A percentile compares a stretch with the other conserved stretches of the same genome.
phyloP scores from a whole-genome alignment of 2,888 invertebrate genomes.

The Stenodera caucasica region DNA sequence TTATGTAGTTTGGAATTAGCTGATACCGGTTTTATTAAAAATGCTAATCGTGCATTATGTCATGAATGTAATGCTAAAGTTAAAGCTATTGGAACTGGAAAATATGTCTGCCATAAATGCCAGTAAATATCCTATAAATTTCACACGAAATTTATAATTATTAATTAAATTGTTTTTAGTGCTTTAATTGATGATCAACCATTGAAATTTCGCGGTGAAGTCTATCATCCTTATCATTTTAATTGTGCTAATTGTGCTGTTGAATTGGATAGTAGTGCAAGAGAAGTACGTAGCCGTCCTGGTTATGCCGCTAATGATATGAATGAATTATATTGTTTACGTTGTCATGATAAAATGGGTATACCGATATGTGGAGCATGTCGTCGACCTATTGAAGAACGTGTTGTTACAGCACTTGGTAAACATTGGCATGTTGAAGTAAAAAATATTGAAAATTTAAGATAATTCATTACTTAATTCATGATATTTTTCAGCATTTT shows the following conservation, averaged over 20 bases:
- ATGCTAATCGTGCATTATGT: slow-evolving; percentile 84
- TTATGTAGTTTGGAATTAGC: slow-evolving; percentile 90
- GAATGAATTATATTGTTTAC: slow-evolving; percentile 94
- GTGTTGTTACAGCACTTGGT: slow-evolving; percentile 97
- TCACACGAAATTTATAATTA: background rate
- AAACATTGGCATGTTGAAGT: slow-evolving; percentile 99
- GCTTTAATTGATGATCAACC: slow-evolving; percentile 91
- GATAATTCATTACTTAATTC: background rate
- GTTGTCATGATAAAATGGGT: slow-evolving; percentile 99
- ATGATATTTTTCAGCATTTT: slow-evolving; percentile 75
- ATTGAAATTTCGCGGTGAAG: slow-evolving; percentile 90
- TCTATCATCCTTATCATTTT: slow-evolving; percentile 99
- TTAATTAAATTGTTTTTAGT: slow-evolving; percentile 56
- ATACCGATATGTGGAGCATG: slow-evolving; percentile 99
- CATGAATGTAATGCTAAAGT: slow-evolving; percentile 96
- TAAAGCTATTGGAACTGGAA: slow-evolving; percentile 92
- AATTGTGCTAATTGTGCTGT: slow-evolving; percentile 91
- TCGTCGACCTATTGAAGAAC: slow-evolving; percentile 96
- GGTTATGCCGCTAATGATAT: slow-evolving; percentile 89
- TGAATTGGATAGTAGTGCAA: slow-evolving; percentile 93
- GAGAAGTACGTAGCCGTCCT: slow-evolving; percentile 91
- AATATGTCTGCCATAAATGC: slow-evolving; percentile 98
- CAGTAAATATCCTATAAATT: slow-evolving; percentile 68
- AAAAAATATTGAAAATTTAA: slow-evolving; percentile 24
- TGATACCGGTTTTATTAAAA: slow-evolving; percentile 96